Conservation (phyloP, 1,140 invertebrate genomes). For the Theocolax elegans region DNA sequence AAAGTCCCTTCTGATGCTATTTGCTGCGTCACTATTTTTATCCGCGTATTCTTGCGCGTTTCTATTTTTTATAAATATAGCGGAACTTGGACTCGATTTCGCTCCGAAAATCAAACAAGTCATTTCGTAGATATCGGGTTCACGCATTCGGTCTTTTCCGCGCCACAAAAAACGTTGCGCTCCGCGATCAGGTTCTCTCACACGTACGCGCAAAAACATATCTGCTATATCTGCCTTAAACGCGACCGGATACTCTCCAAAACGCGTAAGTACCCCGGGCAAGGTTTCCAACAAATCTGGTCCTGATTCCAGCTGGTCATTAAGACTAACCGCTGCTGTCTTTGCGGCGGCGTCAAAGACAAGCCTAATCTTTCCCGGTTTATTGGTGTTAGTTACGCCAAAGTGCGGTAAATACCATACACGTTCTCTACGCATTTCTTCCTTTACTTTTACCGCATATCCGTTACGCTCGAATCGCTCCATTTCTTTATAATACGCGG, state of each 20-base stretch:
- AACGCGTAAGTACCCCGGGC: conserved; percentile 50
- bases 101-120: conserved; percentile 3
- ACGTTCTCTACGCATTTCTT: not conserved
- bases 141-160: not conserved
- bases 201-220: not conserved
- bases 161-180: not conserved
- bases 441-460: conserved; percentile 36
- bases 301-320: no score
- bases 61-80: not conserved
- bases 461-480: conserved; percentile 28
- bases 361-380: conserved; percentile 48
- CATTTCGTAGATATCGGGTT: not conserved
- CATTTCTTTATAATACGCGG: conserved; percentile 26
- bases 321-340: not conserved
- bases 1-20: not conserved
- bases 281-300: conserved; percentile 33
- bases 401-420: conserved; percentile 54
- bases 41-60: not conserved
- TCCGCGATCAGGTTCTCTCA: not conserved
- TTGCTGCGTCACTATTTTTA: not conserved
- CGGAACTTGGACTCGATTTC: not conserved
- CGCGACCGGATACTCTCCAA: conserved; percentile 34
- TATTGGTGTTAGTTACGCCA: conserved; percentile 46
- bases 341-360: no score
- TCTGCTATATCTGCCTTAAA: not conserved